A percentile compares a stretch with the other conserved stretches of the same genome.
Conservation (phyloP, 2,113 vertebrate species). For the Nyctibius bracteatus region DNA sequence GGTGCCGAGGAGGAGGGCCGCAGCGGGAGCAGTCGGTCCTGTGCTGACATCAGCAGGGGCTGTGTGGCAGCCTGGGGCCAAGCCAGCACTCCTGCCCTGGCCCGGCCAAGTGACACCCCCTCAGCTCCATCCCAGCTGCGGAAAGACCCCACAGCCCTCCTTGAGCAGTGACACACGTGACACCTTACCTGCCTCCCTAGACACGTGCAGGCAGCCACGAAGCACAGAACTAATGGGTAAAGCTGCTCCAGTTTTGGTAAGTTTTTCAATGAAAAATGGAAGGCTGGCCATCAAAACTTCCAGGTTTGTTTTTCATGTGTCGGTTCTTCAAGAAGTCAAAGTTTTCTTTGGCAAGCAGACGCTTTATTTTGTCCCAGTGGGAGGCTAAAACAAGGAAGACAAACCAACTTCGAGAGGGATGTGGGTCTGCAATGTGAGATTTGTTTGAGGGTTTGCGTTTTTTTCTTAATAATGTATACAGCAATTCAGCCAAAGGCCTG, state of each 20-base stretch:
- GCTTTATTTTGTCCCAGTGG: background rate
- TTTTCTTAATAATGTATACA: background rate
- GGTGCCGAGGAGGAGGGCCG: background rate
- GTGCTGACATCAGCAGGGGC: slow-evolving; percentile 73
- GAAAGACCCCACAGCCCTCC: accelerated
- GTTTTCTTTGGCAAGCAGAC: background rate
- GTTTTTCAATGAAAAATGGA: background rate
- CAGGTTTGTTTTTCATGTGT: background rate
- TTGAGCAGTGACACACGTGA: accelerated
- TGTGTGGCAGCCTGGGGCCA: background rate
- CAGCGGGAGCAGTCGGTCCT: no score
- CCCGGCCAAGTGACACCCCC: accelerated
- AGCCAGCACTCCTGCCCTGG: background rate
- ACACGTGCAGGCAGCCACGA: accelerated
- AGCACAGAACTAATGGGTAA: no score
- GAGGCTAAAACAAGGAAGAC: background rate
- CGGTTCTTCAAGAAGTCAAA: background rate
- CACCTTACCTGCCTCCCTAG: background rate
- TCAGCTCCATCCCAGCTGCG: accelerated
- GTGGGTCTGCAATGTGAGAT: background rate
- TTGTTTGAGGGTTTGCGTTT: background rate
- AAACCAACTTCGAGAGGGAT: background rate
- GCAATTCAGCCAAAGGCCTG: background rate
- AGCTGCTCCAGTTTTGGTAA: background rate
- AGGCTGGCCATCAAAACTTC: background rate